Percentiles rank a stretch among this genome's conserved stretches.
These are phyloP conservation scores for Danio rerio DNA, from an alignment of 2,113 vertebrate species.

Conservation along the genomic window DNA sequence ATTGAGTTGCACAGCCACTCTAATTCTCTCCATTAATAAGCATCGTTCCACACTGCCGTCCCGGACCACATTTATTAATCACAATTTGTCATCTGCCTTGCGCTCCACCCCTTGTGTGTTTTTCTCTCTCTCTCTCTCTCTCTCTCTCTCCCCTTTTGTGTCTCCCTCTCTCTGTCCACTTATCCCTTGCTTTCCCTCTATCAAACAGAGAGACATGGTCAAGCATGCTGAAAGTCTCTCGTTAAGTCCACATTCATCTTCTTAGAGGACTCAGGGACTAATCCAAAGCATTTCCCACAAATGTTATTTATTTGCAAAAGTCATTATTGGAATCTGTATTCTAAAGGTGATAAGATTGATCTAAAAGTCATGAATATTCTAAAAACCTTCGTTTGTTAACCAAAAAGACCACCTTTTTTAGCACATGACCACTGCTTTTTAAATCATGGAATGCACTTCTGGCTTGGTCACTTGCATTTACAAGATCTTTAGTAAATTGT, in stretches of 20 bases:
- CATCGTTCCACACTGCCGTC: constrained; percentile 75
- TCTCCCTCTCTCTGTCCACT: constrained; percentile 67
- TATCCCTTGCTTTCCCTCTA: constrained; percentile 66
- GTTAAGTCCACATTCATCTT: constrained; percentile 43
- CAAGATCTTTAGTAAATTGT: too few species aligned
- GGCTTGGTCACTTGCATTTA: too few species aligned
- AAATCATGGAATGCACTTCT: too few species aligned
- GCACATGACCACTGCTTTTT: too few species aligned
- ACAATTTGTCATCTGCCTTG: constrained; percentile 84
- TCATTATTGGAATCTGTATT: not conserved
- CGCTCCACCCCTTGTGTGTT: constrained; percentile 65
- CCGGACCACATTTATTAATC: constrained; percentile 85
- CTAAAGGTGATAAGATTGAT: constrained; percentile 19
- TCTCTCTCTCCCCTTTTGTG: constrained; percentile 45
- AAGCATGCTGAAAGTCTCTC: constrained; percentile 61
- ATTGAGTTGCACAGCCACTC: constrained; percentile 82
- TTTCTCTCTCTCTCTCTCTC: constrained; percentile 22
- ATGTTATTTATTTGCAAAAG: constrained; percentile 55
- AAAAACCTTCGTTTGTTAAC: too few species aligned
- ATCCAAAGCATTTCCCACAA: constrained; percentile 69
- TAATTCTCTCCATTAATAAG: constrained; percentile 86
- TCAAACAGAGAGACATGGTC: constrained; percentile 62
- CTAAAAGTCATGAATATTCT: not conserved
- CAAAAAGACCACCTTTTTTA: too few species aligned
- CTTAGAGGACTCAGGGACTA: constrained; percentile 65